Percentiles rank a stretch among this genome's conserved stretches.
phyloP scores from a whole-genome alignment of 35 echinoderm and acorn worm genomes.

The Ophioderma brevispina region DNA sequence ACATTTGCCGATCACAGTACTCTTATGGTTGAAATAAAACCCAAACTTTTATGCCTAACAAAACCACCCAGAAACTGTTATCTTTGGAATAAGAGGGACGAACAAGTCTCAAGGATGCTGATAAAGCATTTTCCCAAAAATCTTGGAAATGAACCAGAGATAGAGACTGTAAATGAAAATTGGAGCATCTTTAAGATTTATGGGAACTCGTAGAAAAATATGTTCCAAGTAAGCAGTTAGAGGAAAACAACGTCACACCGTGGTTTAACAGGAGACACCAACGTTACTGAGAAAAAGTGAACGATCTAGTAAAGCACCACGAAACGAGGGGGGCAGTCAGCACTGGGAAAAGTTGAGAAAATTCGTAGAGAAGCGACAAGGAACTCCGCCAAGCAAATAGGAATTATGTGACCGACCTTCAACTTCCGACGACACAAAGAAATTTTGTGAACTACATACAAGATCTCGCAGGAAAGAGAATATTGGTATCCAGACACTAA shows the following conservation, averaged over 20 bases:
- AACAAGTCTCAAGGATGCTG: neutral
- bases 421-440: neutral
- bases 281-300: neutral
- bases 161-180: constrained; percentile 2
- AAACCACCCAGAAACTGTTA: constrained; percentile 33
- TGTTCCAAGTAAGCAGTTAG: constrained; percentile 13
- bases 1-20: constrained; percentile 25
- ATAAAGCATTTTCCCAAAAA: no score
- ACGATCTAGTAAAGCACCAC: neutral
- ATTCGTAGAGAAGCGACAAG: neutral
- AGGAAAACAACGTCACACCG: neutral
- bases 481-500: constrained; percentile 21
- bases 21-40: constrained; percentile 35
- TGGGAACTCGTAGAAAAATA: neutral
- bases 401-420: neutral
- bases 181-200: neutral
- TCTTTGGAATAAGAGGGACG: constrained; percentile 1
- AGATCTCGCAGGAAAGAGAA: neutral
- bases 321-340: neutral
- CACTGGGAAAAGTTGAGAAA: constrained; percentile 14
- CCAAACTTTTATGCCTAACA: neutral
- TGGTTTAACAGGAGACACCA: neutral
- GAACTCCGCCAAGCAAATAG: neutral
- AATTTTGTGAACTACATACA: constrained; percentile 18
- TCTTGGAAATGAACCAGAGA: neutral